phyloP scores from a whole-genome alignment of 2,113 vertebrate species.

The Phycodurus eques region DNA sequence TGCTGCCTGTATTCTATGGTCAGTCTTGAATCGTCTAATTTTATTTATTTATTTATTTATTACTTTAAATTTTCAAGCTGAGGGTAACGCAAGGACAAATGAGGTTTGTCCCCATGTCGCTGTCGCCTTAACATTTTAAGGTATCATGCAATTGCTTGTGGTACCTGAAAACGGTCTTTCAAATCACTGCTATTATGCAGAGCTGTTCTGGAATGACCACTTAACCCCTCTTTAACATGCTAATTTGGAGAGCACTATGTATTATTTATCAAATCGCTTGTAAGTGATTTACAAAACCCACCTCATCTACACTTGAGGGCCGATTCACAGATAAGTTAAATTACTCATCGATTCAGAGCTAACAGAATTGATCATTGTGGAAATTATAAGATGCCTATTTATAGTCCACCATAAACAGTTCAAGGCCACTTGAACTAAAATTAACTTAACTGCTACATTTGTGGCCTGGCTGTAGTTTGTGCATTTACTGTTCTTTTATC shows the following conservation, averaged over 20 bases:
- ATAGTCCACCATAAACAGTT: background rate
- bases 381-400: slow-evolving; percentile 14
- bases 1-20: background rate
- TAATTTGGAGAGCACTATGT: background rate
- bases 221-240: background rate
- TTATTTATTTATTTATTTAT: background rate
- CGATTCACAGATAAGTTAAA: background rate
- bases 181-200: background rate
- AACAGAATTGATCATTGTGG: background rate
- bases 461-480: slow-evolving; percentile 2
- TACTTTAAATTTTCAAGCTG: background rate
- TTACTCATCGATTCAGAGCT: background rate
- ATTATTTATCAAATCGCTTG: too few relatives aligned
- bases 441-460: background rate
- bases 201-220: background rate
- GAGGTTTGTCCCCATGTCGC: slow-evolving; percentile 1
- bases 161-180: background rate
- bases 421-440: slow-evolving; percentile 6
- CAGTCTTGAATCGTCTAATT: background rate
- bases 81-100: background rate
- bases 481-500: background rate
- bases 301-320: background rate
- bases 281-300: slow-evolving; percentile 5
- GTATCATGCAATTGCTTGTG: background rate
- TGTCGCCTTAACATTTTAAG: slow-evolving; percentile 4